Evolutionary conservation across 1,140 invertebrate genomes (phyloP).

Genomic region (Pogonus chalceus): DNA sequence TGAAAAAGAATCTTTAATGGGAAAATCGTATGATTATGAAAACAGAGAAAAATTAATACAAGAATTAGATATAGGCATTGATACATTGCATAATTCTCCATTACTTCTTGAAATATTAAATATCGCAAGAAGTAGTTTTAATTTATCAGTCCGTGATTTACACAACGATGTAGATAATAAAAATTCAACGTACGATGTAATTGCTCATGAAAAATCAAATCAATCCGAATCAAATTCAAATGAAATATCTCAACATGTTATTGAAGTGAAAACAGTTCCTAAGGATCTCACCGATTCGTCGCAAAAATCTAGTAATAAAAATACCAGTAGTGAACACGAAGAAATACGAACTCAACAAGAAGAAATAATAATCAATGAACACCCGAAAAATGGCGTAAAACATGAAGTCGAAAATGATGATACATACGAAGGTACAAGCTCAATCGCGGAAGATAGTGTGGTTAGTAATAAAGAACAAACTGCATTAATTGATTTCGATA

Average conservation of each 20-base stretch:
- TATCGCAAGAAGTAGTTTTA: not conserved
- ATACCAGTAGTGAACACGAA: conserved; percentile 6
- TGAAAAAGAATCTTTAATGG: conserved; percentile 55
- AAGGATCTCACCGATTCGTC: not conserved
- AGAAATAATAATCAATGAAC: not conserved
- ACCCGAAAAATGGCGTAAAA: conserved; percentile 4
- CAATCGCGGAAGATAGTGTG: conserved; percentile 24
- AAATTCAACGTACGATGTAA: not conserved
- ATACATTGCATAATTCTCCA: not conserved
- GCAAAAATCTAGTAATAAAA: conserved; percentile 8
- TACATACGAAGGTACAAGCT: conserved; percentile 25
- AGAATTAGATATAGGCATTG: conserved; percentile 33
- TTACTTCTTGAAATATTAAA: not conserved
- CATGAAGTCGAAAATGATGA: conserved; percentile 17
- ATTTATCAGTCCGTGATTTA: not conserved
- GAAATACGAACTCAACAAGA: not conserved
- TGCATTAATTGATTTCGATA: conserved; percentile 1
- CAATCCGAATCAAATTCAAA: not conserved
- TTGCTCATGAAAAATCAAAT: not conserved
- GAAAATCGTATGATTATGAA: conserved; percentile 42
- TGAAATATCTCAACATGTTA: not conserved
- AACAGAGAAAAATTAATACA: conserved; percentile 44
- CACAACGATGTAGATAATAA: not conserved
- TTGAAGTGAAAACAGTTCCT: not conserved
- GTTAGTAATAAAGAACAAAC: not conserved